These are phyloP conservation scores for Micrastur ruficollis DNA, from an alignment of 2,797 vertebrate species.

Conservation along the genomic window DNA sequence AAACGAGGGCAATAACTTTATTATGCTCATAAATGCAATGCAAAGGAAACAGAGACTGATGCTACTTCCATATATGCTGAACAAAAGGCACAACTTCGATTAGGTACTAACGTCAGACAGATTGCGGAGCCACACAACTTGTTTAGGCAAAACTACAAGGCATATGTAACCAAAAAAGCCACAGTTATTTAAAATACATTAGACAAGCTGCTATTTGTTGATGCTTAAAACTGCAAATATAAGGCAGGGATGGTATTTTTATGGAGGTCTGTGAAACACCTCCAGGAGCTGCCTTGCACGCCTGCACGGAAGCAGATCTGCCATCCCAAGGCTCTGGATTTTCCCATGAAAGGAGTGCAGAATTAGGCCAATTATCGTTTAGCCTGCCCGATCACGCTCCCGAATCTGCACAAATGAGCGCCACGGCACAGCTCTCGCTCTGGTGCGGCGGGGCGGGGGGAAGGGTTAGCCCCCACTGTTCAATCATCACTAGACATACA, in stretches of 20 bases:
- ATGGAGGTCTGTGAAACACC: not conserved
- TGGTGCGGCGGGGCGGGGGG: rapidly evolving
- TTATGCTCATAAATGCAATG: conserved; percentile 67
- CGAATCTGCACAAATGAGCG: not conserved
- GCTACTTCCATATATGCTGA: not conserved
- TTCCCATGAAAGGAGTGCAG: not conserved
- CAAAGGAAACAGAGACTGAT: conserved; percentile 58
- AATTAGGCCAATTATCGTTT: not conserved
- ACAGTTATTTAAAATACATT: not conserved
- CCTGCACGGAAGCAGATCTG: not conserved
- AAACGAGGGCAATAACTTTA: conserved; percentile 73
- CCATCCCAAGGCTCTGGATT: not conserved
- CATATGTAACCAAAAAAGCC: not conserved
- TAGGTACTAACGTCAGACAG: not conserved
- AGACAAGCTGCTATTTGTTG: not conserved
- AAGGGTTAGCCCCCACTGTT: not conserved
- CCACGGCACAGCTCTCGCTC: not conserved
- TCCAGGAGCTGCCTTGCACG: not conserved
- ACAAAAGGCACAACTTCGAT: conserved; percentile 42
- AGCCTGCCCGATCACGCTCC: not conserved
- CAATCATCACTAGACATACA: not conserved
- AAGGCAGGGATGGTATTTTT: rapidly evolving
- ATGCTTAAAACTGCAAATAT: not conserved
- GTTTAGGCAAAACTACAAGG: not conserved
- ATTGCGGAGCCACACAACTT: not conserved